Evolutionary conservation across 2,113 vertebrate species (phyloP).

Genomic region (Bostrychus sinensis): DNA sequence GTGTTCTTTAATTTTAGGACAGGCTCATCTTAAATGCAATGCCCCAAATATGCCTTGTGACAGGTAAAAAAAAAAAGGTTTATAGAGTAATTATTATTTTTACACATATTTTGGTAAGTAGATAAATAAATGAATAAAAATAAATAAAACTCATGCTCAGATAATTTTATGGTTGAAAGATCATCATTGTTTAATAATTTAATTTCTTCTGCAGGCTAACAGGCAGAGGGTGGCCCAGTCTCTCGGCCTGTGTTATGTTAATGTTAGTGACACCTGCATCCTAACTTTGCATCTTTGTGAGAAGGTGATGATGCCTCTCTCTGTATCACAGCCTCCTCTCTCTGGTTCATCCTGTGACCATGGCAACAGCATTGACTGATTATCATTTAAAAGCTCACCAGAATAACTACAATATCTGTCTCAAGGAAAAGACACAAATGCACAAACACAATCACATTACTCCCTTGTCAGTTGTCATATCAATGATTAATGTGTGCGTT

Average conservation of each 20-base stretch:
- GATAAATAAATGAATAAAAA: too few species aligned
- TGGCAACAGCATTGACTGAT: slow-evolving; percentile 70
- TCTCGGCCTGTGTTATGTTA: neutral
- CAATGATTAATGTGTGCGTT: slow-evolving; percentile 23
- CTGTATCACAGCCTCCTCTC: slow-evolving; percentile 43
- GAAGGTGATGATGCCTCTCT: slow-evolving; percentile 33
- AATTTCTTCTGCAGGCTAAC: slow-evolving; percentile 6
- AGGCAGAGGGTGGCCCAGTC: neutral
- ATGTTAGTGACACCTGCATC: slow-evolving; percentile 23
- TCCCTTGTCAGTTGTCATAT: slow-evolving; percentile 14
- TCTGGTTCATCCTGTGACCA: slow-evolving; percentile 59
- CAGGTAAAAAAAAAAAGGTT: too few species aligned
- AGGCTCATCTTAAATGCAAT: too few species aligned
- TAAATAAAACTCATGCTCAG: too few species aligned
- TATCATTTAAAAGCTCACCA: slow-evolving; percentile 58
- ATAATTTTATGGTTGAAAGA: slow-evolving; percentile 1
- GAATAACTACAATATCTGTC: slow-evolving; percentile 23
- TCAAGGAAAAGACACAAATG: slow-evolving; percentile 14
- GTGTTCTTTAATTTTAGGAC: too few species aligned
- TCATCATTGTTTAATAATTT: slow-evolving; percentile 14
- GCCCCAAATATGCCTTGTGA: too few species aligned
- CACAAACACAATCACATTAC: slow-evolving; percentile 26
- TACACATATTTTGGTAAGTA: too few species aligned
- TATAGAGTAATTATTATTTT: too few species aligned
- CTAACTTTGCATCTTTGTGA: slow-evolving; percentile 46